Evolutionary conservation across 2,888 invertebrate genomes (phyloP), one percentile per base, ranked within the genome.

Genomic region (Parnassius mnemosyne): DNA sequence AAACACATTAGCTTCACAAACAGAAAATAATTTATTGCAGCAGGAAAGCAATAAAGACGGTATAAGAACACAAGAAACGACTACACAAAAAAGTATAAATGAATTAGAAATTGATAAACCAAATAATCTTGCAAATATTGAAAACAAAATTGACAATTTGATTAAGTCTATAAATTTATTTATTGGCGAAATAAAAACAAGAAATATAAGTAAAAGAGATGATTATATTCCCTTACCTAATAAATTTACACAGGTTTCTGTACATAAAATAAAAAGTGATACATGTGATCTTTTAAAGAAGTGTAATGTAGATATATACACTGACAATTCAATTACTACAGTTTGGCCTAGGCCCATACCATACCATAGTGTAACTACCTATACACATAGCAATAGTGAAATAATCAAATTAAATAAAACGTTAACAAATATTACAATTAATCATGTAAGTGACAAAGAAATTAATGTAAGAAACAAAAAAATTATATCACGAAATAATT

Each of bases 401-500:
- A 9, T 61, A 16, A n/a, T 20, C 11, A 51, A 51, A n/a, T 11
- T 50, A 10, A 43, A 47, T 7, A 51, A 58, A 11, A 49, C 11
- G 9, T 41, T 20, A 25, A 50, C 7, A 25, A 50, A 25, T 11
- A 53, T 12, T 10, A 12, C 3, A 43, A 12, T n/a, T 20, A 11
- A 44, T 53, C 41, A 10, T 10, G 43, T 13, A 9, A 50, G 25
- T 53, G 44, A 43, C 10, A 16, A 34, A 20, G 53, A 57, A 58
- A 54, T 41, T 13, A 53, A 51, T 43, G 44, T 20, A 1, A 43
- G 12, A 12, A 44, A 42, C 10, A 60, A 53, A 50, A 43, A 66
- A 13, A 67, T 64, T n/a, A 57, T 68, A 25, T 66, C 71, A 11
- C 67, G 61, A 12, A 70, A 73, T 13, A 72, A 77, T 64, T 69